A percentile compares a stretch with the other conserved stretches of the same genome.
Evolutionary conservation across 2,797 vertebrate genomes (phyloP).

Genomic region (Hyperoplus immaculatus): DNA sequence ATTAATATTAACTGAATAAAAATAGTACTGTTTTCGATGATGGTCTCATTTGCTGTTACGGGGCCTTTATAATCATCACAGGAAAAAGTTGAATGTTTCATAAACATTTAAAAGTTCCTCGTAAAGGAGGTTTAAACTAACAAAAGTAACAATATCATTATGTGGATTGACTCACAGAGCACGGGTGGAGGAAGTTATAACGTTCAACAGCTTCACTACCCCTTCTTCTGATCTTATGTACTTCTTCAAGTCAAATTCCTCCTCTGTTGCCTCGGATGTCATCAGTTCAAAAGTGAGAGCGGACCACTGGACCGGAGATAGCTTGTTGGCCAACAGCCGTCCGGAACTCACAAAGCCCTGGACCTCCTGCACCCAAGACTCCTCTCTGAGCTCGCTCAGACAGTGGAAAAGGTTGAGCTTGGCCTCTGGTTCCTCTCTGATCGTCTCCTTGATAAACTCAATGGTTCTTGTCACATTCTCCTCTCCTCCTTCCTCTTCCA

Average conservation of each 20-base stretch:
- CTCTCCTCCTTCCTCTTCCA: constrained; percentile 13
- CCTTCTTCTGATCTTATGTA: constrained; percentile 65
- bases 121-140: neutral
- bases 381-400: constrained; percentile 62
- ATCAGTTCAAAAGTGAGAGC: constrained; percentile 65
- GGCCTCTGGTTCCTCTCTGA: constrained; percentile 50
- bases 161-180: constrained; percentile 50
- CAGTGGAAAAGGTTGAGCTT: constrained; percentile 69
- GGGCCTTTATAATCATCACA: no score
- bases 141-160: neutral
- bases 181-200: constrained; percentile 52
- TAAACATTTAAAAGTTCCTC: no score
- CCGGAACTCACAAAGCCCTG: constrained; percentile 58
- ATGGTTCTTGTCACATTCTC: constrained; percentile 37
- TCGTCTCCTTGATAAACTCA: constrained; percentile 62
- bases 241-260: constrained; percentile 65
- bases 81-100: no score
- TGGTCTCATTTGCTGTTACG: no score
- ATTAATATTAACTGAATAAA: no score
- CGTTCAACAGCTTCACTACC: constrained; percentile 53
- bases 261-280: constrained; percentile 50
- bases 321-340: constrained; percentile 16
- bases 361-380: constrained; percentile 61
- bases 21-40: no score
- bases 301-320: constrained; percentile 66